Conservation (phyloP, 2,888 invertebrate genomes). For the Drosophila prostipennis region DNA sequence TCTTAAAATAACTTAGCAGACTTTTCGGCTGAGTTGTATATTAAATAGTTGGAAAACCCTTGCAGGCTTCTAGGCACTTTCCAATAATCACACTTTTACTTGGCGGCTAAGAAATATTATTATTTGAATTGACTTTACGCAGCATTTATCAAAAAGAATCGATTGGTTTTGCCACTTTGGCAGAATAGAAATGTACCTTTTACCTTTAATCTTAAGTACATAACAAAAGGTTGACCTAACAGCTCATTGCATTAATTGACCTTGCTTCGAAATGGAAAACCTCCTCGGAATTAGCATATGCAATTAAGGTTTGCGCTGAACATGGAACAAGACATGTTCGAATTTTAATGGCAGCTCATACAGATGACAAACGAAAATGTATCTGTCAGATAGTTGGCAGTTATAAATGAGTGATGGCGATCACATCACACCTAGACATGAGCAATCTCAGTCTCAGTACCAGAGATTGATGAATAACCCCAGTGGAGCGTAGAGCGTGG, state of each 20-base stretch:
- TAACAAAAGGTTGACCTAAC: background rate
- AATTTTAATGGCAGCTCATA: conserved; percentile 58
- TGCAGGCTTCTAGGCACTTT: conserved; percentile 14
- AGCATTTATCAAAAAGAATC: background rate
- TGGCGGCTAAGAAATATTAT: background rate
- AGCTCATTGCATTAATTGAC: conserved; percentile 9
- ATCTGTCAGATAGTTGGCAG: conserved; percentile 45
- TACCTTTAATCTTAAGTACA: background rate
- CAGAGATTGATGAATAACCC: conserved; percentile 45
- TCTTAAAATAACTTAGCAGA: background rate
- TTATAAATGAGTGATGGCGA: conserved; percentile 54
- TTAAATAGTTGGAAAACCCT: rapidly evolving
- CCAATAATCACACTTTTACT: background rate
- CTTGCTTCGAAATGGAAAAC: conserved; percentile 35
- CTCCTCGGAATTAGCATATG: conserved; percentile 58
- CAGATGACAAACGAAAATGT: conserved; percentile 55
- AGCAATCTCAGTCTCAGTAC: conserved; percentile 16
- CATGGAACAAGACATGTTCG: conserved; percentile 60
- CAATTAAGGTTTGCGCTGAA: conserved; percentile 60
- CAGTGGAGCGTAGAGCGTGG: conserved; percentile 29
- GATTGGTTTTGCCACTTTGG: background rate
- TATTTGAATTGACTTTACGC: background rate
- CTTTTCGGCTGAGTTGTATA: conserved; percentile 23
- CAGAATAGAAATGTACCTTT: background rate
- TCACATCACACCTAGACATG: conserved; percentile 52